These are phyloP conservation scores for Heliconius eleuchia DNA, from an alignment of 1,140 invertebrate genomes.

Conservation along the genomic window DNA sequence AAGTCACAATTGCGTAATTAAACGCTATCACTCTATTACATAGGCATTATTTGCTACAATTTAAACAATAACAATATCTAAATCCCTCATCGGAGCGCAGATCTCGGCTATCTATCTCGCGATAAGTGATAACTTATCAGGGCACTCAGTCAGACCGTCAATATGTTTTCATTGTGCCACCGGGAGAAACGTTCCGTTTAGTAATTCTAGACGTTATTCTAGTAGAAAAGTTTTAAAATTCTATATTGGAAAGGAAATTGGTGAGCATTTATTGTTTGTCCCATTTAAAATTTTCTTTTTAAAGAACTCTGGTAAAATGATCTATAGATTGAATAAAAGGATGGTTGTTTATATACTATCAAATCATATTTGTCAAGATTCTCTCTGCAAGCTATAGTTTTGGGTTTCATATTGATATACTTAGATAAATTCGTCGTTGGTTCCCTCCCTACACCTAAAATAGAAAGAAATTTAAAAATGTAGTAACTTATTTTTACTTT, in stretches of 20 bases:
- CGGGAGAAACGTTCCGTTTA: neutral
- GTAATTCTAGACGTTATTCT: neutral
- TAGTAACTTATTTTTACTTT: too few species aligned
- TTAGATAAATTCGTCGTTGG: too few species aligned
- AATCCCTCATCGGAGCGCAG: neutral
- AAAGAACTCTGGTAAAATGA: too few species aligned
- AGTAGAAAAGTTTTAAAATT: neutral
- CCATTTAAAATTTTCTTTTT: neutral
- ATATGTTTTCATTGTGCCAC: neutral
- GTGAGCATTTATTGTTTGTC: neutral
- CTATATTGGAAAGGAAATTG: neutral
- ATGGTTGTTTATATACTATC: too few species aligned
- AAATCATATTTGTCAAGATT: too few species aligned
- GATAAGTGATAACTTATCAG: slow-evolving; percentile 1
- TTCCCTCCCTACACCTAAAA: too few species aligned
- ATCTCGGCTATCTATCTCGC: neutral
- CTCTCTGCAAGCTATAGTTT: too few species aligned
- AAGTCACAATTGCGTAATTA: neutral
- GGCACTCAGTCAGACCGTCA: neutral
- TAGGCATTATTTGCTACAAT: neutral
- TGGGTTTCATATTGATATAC: too few species aligned
- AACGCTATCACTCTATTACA: neutral
- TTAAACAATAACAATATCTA: slow-evolving; percentile 5
- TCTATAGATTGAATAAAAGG: too few species aligned
- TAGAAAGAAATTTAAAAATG: too few species aligned